Evolutionary conservation across 2,797 vertebrate species (phyloP), one percentile per base, ranked within the genome.

Genomic region (Anguilla megastoma): DNA sequence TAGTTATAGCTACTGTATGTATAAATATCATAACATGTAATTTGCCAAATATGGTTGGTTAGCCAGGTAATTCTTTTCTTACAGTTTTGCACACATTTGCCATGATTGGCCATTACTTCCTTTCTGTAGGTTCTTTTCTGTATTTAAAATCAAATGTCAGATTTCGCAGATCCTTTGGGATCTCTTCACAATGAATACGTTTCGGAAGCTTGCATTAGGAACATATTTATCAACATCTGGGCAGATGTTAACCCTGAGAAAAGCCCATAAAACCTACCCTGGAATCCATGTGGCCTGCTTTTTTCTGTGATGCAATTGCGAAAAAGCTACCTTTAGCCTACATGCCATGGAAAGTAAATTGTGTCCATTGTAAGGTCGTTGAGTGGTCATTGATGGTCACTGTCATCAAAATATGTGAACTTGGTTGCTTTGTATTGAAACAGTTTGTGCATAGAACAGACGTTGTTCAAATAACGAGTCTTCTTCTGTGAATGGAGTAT

Each of bases 221-320:
- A 24, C 79, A 48, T n/a, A 48, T 24, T 36, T 63, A 9, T 86
- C 54, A 6, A 27, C 76, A 89, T 54, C 80, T 58, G 45, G 50
- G 30, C 89, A 83, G 80, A 89, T 82, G 86, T 89, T 84, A 41
- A 85, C 56, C 63, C 30, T 6, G 7, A 45, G 41, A 45, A 82
- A 82, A 48, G 79, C 21, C 7, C 74, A 36, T 14, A 16, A 36
- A 36, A 16, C 74, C 12, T 21, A 41, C 74, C 7, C 3, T 76
- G 33, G 33, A 14, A 36, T 41, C 2, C 33, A 76, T 76, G 33
- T 76, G 33, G 30, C 33, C 69, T 33, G 27, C 1, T 41, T 76
- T 76, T 33, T 76, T 33, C 74, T n/a, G 74, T 33, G 41, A 41
- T 76, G 74, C 33, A 76, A 41, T 76, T 18, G 14, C 27, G 1